Base-by-base conservation (phyloP, 2,888 invertebrate genomes). In the Agrochola litura region DNA sequence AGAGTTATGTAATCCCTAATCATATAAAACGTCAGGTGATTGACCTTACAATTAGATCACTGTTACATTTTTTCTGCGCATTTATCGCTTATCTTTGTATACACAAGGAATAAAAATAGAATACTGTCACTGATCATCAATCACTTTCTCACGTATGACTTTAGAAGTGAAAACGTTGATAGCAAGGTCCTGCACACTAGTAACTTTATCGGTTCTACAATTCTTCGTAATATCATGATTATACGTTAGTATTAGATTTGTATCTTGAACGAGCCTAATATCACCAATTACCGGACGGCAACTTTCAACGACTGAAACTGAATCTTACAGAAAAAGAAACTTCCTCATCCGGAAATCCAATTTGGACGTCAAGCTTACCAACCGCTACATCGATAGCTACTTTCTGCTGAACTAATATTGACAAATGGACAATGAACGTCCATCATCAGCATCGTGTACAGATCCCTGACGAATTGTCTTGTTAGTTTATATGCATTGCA, bases 71-170 rank as follows among this genome's bases (percentile, higher is more conserved):
- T 30, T 65, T 64, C 46, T 58, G 41, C 10, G 37, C 9, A 37
- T 30, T 81, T 71, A 85, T 73, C 73, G 63, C 73, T 82, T 85
- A 85, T 83, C 77, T 73, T 37, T 74, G 49, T 72, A 64, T 37
- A 72, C 30, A 58, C 63, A 37, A 25, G 25, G 37, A 2, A 30
- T 70, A 46, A 54, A 66, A 73, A 73, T 63, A 72, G 66, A 65
- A 52, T 19, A 41, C 30, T 71, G 43, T 60, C 43, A 65, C 46
- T 25, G 46, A 60, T 77, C 65, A 66, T 80, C 65, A 60, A 82
- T 79, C 58, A 79, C 37, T 81, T 82, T 54, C 82, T 52, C 52
- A 25, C 14, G 9, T 30, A 37, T 10, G 16, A 9, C 16, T 64
- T 64, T 54, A 58, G 3, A 37, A 12, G 14, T 41, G 22, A 63